Conservation (phyloP, 2,888 invertebrate species). For the Encarsia formosa region DNA sequence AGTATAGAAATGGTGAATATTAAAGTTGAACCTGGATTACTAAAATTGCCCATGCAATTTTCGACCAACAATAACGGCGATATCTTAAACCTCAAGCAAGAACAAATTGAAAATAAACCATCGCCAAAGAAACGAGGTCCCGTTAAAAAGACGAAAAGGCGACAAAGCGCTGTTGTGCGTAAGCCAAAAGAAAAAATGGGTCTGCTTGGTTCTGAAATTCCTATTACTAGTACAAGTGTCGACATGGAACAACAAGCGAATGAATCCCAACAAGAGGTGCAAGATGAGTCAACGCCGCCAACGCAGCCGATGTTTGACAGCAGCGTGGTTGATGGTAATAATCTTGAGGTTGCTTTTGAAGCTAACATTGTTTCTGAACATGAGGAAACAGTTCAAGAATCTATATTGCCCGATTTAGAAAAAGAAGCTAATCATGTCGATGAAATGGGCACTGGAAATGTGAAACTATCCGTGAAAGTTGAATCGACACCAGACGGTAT, state of each 20-base stretch:
- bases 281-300: too few species aligned
- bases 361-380: conserved; percentile 38
- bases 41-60: conserved; percentile 27
- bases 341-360: conserved; percentile 43
- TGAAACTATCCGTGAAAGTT: conserved; percentile 43
- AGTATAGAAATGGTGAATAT: conserved; percentile 27
- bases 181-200: conserved; percentile 12
- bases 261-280: not conserved
- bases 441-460: conserved; percentile 32
- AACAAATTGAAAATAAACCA: conserved; percentile 31
- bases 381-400: conserved; percentile 34
- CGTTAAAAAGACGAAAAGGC: conserved; percentile 24
- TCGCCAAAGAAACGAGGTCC: conserved; percentile 22
- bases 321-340: conserved; percentile 39
- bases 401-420: conserved; percentile 41
- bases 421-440: conserved; percentile 35
- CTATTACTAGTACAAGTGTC: conserved; percentile 25
- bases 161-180: not conserved
- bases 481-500: conserved; percentile 41
- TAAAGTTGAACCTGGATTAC: conserved; percentile 31
- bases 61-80: conserved; percentile 43
- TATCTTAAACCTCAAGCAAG: conserved; percentile 27
- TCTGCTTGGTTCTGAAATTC: conserved; percentile 2
- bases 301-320: conserved; percentile 31
- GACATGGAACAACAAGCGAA: not conserved